Evolutionary conservation across 2,888 invertebrate species (phyloP), one percentile per base, ranked within the genome.

Genomic region (Drosophila borborema): DNA sequence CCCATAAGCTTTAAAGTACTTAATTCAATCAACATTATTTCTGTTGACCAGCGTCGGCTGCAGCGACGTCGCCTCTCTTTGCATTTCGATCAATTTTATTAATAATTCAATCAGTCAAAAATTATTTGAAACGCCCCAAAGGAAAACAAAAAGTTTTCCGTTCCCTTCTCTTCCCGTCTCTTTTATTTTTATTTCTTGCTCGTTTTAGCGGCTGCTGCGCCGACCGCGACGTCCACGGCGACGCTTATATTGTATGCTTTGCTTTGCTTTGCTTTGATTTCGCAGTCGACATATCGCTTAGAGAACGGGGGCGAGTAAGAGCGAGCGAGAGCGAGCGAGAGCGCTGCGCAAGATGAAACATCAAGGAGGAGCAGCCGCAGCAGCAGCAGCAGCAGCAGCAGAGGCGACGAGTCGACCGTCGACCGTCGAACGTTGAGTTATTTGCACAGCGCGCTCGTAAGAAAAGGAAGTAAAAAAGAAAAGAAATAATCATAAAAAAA

Each of bases 101-200:
- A 92, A 91, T 92, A 91, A 91, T 92, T 91, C 91, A 91, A 91
- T 92, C 92, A 92, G 84, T 83, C 82, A 88, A 87, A 84, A 90
- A 90, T 86, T 88, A 90, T 86, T 86, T 82, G 82, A 82, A 85
- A 77, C 80, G 83, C 74, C 82, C 81, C 86, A 90, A 87, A 91
- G 81, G 85, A 91, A 90, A 89, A 90, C 82, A 91, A 89, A 89
- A 90, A 82, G 65, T 83, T 81, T 81, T 80, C 20, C 28, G 43
- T 7, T 53, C 34, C 73, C 43, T 45, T 4, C 4, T 48, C 16
- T 7, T 53, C 34, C 74, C 43, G 20, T 4, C 8, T 48, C 16
- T 16, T 48, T 23, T 43, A 23, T n/a, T n/a, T 48, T 16, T 49
- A 31, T 49, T 34, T 58, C 34, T 31, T 64, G 59, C 72, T 68